Conservation (phyloP, 2,113 vertebrate species). For the Spheniscus mendiculus region DNA sequence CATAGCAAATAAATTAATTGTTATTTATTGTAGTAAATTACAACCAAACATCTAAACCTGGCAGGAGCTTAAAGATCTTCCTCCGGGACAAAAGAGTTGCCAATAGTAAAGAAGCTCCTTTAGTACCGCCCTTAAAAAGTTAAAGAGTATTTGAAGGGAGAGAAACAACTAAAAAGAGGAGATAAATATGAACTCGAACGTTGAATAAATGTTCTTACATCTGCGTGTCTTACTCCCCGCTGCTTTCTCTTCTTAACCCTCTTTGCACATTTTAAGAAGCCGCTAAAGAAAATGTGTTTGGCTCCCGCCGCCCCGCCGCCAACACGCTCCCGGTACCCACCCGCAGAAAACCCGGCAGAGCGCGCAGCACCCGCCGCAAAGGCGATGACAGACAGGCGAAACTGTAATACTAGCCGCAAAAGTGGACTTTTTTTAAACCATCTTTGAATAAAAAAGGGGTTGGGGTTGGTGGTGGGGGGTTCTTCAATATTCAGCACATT, state of each 20-base stretch:
- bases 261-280: not conserved
- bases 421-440: constrained; percentile 45
- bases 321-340: rapidly evolving
- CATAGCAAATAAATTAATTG: constrained; percentile 67
- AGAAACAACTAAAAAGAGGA: not conserved
- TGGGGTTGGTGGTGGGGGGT: not conserved
- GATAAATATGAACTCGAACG: not conserved
- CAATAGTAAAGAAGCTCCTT: constrained; percentile 18
- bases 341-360: not conserved
- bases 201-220: not conserved
- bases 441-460: constrained; percentile 46
- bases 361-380: not conserved
- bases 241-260: not conserved
- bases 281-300: not conserved
- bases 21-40: constrained; percentile 73
- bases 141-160: not conserved
- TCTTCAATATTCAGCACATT: constrained; percentile 68
- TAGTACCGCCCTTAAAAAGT: constrained; percentile 24
- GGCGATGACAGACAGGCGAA: not conserved
- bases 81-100: constrained; percentile 46
- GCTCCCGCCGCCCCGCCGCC: not conserved
- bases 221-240: not conserved
- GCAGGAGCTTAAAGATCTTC: constrained; percentile 33
- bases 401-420: constrained; percentile 2
- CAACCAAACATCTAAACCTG: constrained; percentile 46